phyloP scores from a whole-genome alignment of 53 echinoderm and acorn worm species.

The Stichopus horrens region DNA sequence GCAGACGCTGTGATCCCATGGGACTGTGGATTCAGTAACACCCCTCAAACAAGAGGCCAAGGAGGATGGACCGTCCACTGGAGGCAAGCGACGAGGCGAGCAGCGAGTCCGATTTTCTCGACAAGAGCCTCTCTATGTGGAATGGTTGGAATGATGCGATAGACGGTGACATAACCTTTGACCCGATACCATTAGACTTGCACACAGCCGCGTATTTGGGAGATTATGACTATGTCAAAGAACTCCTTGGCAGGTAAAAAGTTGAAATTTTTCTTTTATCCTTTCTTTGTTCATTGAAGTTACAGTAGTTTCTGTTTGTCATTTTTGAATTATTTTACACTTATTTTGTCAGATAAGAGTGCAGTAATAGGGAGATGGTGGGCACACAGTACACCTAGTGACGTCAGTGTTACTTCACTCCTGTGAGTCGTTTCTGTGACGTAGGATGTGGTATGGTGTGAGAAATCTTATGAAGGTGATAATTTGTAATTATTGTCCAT shows the following conservation, averaged over 20 bases:
- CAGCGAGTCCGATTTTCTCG: slow-evolving; percentile 88
- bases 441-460: too few species aligned
- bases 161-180: slow-evolving; percentile 58
- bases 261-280: not conserved
- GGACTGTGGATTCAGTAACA: not conserved
- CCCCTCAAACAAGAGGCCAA: not conserved
- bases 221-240: slow-evolving; percentile 87
- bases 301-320: too few species aligned
- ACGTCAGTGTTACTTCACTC: too few species aligned
- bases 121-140: slow-evolving; percentile 96
- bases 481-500: too few species aligned
- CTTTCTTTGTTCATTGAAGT: too few species aligned
- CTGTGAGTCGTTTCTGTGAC: too few species aligned
- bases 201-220: slow-evolving; percentile 93
- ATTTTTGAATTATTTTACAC: too few species aligned
- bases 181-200: slow-evolving; percentile 91
- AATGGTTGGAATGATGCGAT: slow-evolving; percentile 72
- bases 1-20: not conserved
- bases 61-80: slow-evolving; percentile 81
- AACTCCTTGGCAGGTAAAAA: slow-evolving; percentile 74
- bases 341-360: too few species aligned
- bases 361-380: too few species aligned
- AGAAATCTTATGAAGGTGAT: too few species aligned
- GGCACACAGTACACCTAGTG: too few species aligned
- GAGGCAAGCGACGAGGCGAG: slow-evolving; percentile 96